A percentile compares a stretch with the other conserved stretches of the same genome.
phyloP scores from a whole-genome alignment of 2,113 vertebrate species.

The Vireo altiloquus region DNA sequence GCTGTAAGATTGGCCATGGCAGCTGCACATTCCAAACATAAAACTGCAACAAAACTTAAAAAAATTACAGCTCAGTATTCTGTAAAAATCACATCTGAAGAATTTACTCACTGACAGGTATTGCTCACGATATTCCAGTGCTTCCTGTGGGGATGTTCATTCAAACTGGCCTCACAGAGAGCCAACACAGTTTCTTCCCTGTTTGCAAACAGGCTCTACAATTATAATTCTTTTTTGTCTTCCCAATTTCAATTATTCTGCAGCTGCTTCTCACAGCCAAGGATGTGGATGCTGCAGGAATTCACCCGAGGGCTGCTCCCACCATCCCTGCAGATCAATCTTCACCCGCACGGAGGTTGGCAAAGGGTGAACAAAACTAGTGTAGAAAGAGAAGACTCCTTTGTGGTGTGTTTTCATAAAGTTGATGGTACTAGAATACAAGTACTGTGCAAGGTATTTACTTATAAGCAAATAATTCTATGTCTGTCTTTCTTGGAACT shows the following conservation, averaged over 20 bases:
- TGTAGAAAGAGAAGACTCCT: not conserved
- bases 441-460: not conserved
- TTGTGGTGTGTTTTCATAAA: not conserved
- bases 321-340: accelerated
- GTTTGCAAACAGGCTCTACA: not conserved
- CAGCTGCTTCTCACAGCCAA: not conserved
- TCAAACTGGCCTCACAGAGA: not conserved
- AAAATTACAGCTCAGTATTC: not conserved
- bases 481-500: not conserved
- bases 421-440: not conserved
- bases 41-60: not conserved
- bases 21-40: not conserved
- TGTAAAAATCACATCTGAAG: not conserved
- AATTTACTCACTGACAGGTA: not conserved
- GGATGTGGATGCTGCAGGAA: not conserved
- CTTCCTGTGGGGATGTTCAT: not conserved
- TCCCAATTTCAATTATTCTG: not conserved
- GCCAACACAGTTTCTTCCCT: not conserved
- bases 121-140: not conserved
- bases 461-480: no score
- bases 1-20: not conserved
- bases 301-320: not conserved
- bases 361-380: not conserved
- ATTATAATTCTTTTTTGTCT: not conserved
- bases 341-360: not conserved